phyloP scores from a whole-genome alignment of 2,888 invertebrate genomes.

The Platycnemis pennipes region DNA sequence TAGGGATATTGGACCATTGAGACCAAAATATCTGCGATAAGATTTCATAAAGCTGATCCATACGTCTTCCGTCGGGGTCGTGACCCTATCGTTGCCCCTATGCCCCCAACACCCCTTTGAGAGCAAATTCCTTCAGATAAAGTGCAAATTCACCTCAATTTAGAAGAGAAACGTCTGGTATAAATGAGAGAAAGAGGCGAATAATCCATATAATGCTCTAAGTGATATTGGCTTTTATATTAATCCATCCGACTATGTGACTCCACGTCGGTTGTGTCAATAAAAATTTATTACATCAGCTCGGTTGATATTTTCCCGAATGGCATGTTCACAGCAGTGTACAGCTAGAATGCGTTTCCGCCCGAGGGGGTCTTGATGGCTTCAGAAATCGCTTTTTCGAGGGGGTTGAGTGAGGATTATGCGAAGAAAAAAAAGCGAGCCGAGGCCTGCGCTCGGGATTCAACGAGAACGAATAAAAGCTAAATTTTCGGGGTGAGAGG shows the following conservation, averaged over 20 bases:
- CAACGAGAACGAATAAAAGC: constrained; percentile 3
- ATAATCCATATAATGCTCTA: background rate
- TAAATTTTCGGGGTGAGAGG: constrained; percentile 7
- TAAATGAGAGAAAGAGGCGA: background rate
- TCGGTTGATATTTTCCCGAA: background rate
- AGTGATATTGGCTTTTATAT: background rate
- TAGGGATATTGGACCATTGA: no score
- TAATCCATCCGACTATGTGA: background rate
- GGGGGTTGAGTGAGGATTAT: background rate
- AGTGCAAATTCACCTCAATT: background rate
- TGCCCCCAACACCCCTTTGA: background rate
- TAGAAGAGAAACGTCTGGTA: background rate
- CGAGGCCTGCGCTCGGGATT: background rate
- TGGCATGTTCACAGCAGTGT: background rate
- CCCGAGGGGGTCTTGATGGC: constrained; percentile 52
- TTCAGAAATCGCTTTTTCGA: constrained; percentile 55
- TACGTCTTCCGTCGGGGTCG: no score
- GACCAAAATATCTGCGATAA: no score
- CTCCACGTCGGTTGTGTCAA: background rate
- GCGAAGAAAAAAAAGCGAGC: background rate
- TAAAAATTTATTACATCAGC: background rate
- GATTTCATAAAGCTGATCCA: no score
- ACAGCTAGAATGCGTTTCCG: constrained; percentile 42
- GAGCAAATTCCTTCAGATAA: background rate
- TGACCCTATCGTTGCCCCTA: no score